These are phyloP conservation scores for Clanis bilineata DNA, from an alignment of 2,888 invertebrate genomes.

Conservation along the genomic window DNA sequence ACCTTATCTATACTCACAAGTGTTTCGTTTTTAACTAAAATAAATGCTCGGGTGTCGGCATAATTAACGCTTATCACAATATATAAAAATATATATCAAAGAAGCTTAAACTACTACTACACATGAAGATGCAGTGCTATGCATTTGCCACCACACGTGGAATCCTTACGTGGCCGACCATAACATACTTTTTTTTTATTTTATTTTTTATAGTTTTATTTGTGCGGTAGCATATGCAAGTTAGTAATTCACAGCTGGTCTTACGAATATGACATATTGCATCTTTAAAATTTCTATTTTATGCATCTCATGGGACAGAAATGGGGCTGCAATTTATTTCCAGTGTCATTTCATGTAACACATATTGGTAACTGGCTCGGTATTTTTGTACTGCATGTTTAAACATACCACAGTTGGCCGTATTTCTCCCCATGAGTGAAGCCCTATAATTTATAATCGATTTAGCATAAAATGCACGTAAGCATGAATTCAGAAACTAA, in stretches of 20 bases:
- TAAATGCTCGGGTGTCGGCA: constrained; percentile 80
- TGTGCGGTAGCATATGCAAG: constrained; percentile 80
- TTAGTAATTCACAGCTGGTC: constrained; percentile 72
- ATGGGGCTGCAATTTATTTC: constrained; percentile 38
- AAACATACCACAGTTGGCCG: constrained; percentile 42
- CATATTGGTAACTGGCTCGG: constrained; percentile 74
- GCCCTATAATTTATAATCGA: constrained; percentile 50
- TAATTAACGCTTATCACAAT: constrained; percentile 81
- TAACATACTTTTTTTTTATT: constrained; percentile 52
- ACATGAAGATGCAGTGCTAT: constrained; percentile 76
- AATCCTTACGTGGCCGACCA: constrained; percentile 61
- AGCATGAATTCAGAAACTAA: constrained; percentile 59
- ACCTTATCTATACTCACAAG: constrained; percentile 55
- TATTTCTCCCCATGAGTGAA: constrained; percentile 60
- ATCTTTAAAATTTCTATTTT: constrained; percentile 51
- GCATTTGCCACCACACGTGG: constrained; percentile 78
- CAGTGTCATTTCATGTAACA: constrained; percentile 37
- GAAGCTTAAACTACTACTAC: constrained; percentile 79
- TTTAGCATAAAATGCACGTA: constrained; percentile 59
- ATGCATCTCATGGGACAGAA: constrained; percentile 56
- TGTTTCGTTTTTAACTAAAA: constrained; percentile 67
- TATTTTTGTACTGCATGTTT: constrained; percentile 69
- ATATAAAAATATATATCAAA: constrained; percentile 81
- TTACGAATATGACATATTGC: constrained; percentile 68
- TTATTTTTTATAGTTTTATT: constrained; percentile 63